Evolutionary conservation across 2,113 vertebrate species (phyloP), one percentile per base, ranked within the genome.

Genomic region (Sylvicapra grimmia): DNA sequence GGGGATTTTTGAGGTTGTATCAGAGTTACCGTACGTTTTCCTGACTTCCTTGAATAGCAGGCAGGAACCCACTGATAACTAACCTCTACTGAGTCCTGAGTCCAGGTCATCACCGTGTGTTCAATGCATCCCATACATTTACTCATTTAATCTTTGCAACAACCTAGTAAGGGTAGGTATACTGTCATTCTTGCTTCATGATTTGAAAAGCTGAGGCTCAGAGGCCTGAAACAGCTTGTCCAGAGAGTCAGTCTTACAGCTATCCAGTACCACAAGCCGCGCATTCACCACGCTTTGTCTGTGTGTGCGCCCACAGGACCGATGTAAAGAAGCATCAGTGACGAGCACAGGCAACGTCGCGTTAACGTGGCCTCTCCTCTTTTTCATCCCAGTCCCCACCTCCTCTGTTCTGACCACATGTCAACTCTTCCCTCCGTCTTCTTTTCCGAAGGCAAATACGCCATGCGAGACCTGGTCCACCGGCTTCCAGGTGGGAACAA

Each of bases 381-480:
- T 83, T 4, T 47, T 61, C 53, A 40, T 27, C 9, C 53, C 15
- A 4, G 7, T 12, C 3, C 40, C n/a, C 5, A 2, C 51, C 33
- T 91, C 77, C 59, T 97, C 88, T 89, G 31, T 18, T 44, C 47
- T 82, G 93, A 5, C 96, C 92, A 93, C 97, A 93, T 97, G 93
- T 98, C 96, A 98, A 96, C 94, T 97, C 44, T 97, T 72, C 96
- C 97, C 98, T 98, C 94, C 0, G 65, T 98, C 96, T 98, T 97
- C 98, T 98, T 94, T 97, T 82, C 44, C 92, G 93, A 98, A 99
- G 99, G 99, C 98, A 99, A 99, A 98, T 99, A 99, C 86, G 99
- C 99, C 98, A 99, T 99, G 99, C 99, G 99, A 98, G 99, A 99
- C 98, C 99, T 99, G 97, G 99, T 99, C 97, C 99, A 99, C 97